Evolutionary conservation across 2,113 vertebrate genomes (phyloP).

Genomic region (Trematocara unimaculatum): DNA sequence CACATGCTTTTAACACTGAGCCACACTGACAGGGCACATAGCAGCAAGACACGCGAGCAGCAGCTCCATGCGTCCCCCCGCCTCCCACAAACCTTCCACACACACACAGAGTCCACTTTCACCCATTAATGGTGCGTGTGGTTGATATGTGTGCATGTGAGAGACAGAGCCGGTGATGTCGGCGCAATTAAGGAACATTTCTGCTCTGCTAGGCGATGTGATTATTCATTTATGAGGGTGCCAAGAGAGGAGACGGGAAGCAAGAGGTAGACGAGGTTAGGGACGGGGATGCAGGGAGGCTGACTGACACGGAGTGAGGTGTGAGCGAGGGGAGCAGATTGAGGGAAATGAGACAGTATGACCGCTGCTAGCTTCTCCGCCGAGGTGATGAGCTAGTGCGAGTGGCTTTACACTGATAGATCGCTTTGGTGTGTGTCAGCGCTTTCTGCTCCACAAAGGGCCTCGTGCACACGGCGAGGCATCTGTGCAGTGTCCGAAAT

Average conservation of each 20-base stretch:
- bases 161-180: constrained; percentile 45
- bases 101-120: background rate
- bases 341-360: constrained; percentile 26
- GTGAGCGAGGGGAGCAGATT: constrained; percentile 15
- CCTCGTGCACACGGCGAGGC: constrained; percentile 6
- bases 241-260: constrained; percentile 14
- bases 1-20: constrained; percentile 48
- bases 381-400: constrained; percentile 31
- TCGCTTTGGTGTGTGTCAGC: constrained; percentile 44
- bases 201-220: constrained; percentile 63
- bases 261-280: constrained; percentile 38
- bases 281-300: constrained; percentile 13
- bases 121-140: constrained; percentile 16
- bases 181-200: constrained; percentile 66
- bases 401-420: constrained; percentile 17
- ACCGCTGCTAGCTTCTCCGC: constrained; percentile 16
- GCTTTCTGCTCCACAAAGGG: constrained; percentile 13
- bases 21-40: constrained; percentile 50
- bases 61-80: background rate
- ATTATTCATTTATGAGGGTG: constrained; percentile 70
- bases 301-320: background rate
- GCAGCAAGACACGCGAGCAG: constrained; percentile 40
- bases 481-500: constrained; percentile 50
- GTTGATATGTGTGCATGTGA: constrained; percentile 40
- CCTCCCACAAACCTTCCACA: background rate